These are phyloP conservation scores for Macropis europaea DNA, from an alignment of 2,888 invertebrate genomes.

Conservation along the genomic window DNA sequence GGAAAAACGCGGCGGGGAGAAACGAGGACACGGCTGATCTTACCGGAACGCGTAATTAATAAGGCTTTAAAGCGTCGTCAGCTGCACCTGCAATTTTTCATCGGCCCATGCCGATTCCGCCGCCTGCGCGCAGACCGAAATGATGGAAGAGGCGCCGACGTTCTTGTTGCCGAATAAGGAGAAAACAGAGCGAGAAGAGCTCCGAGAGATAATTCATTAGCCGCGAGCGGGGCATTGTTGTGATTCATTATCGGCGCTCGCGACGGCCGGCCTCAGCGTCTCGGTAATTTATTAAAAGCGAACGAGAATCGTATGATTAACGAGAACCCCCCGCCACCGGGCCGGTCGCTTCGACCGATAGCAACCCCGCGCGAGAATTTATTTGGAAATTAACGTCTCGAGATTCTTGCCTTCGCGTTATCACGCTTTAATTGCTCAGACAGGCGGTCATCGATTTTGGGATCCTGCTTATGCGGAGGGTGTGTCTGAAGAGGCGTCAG, in stretches of 20 bases:
- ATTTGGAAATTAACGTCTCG: constrained; percentile 13
- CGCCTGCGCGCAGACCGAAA: constrained; percentile 51
- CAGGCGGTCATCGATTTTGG: no score
- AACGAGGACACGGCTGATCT: constrained; percentile 20
- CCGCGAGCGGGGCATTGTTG: constrained; percentile 51
- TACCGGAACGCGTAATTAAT: constrained; percentile 65
- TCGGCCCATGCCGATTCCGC: constrained; percentile 41
- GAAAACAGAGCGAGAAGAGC: constrained; percentile 12
- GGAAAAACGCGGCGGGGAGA: not conserved
- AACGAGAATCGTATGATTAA: constrained; percentile 42
- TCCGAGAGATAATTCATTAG: constrained; percentile 59
- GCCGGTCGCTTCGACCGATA: not conserved
- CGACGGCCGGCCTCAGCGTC: constrained; percentile 14
- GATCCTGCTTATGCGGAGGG: no score
- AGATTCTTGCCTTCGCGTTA: no score
- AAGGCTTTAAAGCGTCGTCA: constrained; percentile 67
- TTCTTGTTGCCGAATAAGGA: constrained; percentile 55
- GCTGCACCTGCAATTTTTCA: constrained; percentile 70
- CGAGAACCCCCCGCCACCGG: constrained; percentile 3
- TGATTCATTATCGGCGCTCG: constrained; percentile 52
- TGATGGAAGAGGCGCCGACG: constrained; percentile 66
- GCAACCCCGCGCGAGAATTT: constrained; percentile 11
- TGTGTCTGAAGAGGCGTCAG: no score
- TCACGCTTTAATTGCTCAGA: no score
- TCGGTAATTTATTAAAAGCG: constrained; percentile 49